These are phyloP conservation scores for zebrafish (Danio rerio) DNA, from an alignment of 2,113 vertebrate genomes.

Conservation along the genomic window GRCz12tu NC_133188.1:30133001-30133500, in stretches of 20 bases:
- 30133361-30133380: not conserved
- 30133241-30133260: not conserved
- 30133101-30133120: not conserved
- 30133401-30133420: not conserved
- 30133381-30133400: not conserved
- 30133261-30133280: not conserved
- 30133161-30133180: not conserved
- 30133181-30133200: not conserved
- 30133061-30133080: not conserved
- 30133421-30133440: not conserved
- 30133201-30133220: not conserved
- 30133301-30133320: not conserved
- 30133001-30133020: not conserved
- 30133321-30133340: not conserved
- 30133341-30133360: not conserved
- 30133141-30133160: not conserved
- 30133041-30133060: not conserved
- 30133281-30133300: not conserved
- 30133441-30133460: constrained; percentile 3
- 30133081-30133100: not conserved
- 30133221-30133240: not conserved
- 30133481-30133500: not conserved
- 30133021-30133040: not conserved
- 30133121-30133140: not conserved
- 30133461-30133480: constrained; percentile 10